A percentile compares a stretch with the other conserved stretches of the same genome.
phyloP scores from a whole-genome alignment of 2,113 vertebrate species.

The Tyrannus savana region DNA sequence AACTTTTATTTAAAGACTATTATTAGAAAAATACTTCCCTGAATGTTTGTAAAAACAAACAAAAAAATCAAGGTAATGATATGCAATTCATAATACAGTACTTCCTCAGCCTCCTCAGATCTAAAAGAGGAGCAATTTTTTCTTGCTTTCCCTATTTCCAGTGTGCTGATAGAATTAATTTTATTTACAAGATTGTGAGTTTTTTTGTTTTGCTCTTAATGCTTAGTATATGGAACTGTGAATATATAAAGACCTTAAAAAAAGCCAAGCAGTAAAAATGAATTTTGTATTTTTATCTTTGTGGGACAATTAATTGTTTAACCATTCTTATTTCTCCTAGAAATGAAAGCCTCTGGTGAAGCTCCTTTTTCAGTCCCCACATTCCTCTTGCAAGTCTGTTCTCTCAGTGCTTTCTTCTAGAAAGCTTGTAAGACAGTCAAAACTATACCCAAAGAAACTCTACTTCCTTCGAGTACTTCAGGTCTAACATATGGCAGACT shows the following conservation, averaged over 20 bases:
- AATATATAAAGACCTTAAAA: not conserved
- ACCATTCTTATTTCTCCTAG: not conserved
- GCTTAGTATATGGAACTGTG: not conserved
- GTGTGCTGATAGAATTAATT: not conserved
- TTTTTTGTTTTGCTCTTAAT: not conserved
- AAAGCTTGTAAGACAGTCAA: not conserved
- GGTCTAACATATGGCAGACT: not conserved
- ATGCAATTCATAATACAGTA: not conserved
- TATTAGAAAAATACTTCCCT: not conserved
- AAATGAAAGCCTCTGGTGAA: not conserved
- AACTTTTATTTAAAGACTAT: not conserved
- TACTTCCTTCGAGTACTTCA: not conserved
- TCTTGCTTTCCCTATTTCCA: not conserved
- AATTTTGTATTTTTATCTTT: not conserved
- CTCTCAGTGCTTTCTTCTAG: not conserved
- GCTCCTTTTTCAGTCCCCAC: not conserved
- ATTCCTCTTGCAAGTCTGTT: not conserved
- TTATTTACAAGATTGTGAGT: not conserved
- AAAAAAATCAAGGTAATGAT: not conserved
- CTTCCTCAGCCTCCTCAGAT: not conserved
- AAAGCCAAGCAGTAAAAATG: not conserved
- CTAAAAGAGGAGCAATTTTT: not conserved
- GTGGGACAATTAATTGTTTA: not conserved
- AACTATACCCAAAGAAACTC: not conserved
- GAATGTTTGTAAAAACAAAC: not conserved